phyloP scores from a whole-genome alignment of 2,113 vertebrate species.

The Bujurquina vittata region DNA sequence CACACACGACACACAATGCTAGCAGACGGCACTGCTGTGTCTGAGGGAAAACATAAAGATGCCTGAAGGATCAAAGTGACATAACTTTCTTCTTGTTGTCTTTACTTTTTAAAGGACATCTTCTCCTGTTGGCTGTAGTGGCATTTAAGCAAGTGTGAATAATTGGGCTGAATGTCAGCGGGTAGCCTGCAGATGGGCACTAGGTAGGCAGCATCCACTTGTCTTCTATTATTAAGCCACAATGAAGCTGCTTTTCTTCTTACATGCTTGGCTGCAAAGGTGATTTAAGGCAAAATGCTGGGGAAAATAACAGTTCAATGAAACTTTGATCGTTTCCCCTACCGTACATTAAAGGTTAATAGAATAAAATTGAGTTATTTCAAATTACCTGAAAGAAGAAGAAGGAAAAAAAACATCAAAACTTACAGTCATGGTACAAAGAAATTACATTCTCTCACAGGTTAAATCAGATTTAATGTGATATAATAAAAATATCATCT shows the following conservation, averaged over 20 bases:
- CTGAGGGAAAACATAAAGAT: constrained; percentile 45
- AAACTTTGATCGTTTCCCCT: not conserved
- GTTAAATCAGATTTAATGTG: not conserved
- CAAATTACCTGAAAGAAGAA: not conserved
- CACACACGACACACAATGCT: constrained; percentile 1
- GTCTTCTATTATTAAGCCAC: constrained; percentile 63
- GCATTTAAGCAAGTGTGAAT: constrained; percentile 74
- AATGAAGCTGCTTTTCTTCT: constrained; percentile 39
- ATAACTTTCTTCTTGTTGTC: constrained; percentile 55
- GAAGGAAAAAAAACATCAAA: not conserved
- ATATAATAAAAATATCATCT: not conserved
- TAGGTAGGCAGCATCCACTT: constrained; percentile 58
- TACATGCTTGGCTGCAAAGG: constrained; percentile 11
- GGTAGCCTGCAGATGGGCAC: constrained; percentile 67
- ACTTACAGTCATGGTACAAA: not conserved
- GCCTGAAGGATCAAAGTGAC: constrained; percentile 54
- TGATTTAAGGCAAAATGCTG: not conserved
- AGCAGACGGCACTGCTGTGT: constrained; percentile 25
- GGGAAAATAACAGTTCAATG: not conserved
- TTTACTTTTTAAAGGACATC: constrained; percentile 74
- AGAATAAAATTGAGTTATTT: not conserved
- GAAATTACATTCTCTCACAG: not conserved
- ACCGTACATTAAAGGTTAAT: not conserved
- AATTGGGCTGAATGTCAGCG: constrained; percentile 80
- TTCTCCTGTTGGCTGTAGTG: constrained; percentile 70